Percentiles rank a stretch among this genome's conserved stretches.
Evolutionary conservation across 2,797 vertebrate genomes (phyloP).

Genomic region (Enteromius trimaculatus): DNA sequence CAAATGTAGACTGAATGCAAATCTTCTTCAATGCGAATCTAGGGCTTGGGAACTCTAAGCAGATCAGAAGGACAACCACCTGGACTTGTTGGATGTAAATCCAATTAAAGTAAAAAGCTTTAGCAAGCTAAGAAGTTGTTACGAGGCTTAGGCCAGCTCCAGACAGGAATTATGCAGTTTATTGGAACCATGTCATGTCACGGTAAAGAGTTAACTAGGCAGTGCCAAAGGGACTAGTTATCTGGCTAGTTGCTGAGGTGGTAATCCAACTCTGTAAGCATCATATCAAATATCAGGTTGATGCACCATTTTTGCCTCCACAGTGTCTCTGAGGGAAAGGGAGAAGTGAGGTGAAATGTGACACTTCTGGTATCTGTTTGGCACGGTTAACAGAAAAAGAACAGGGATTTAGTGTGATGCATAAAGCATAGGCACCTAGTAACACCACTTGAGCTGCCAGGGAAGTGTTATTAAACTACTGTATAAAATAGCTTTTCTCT

Average conservation of each 20-base stretch:
- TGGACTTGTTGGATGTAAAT: slow-evolving; percentile 50
- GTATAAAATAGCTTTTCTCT: not conserved
- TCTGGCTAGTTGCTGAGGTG: slow-evolving; percentile 29
- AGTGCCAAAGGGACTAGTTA: slow-evolving; percentile 1
- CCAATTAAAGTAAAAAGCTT: slow-evolving; percentile 58
- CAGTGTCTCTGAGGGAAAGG: not conserved
- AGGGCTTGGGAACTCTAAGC: slow-evolving; percentile 30
- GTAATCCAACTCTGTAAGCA: slow-evolving; percentile 30
- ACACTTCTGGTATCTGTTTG: slow-evolving; percentile 26
- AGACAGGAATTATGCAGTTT: slow-evolving; percentile 43
- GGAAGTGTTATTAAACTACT: not conserved
- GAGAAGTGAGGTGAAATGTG: slow-evolving; percentile 36
- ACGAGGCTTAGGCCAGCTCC: slow-evolving; percentile 48
- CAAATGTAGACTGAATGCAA: slow-evolving; percentile 10
- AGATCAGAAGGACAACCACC: slow-evolving; percentile 51
- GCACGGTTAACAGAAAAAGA: not conserved
- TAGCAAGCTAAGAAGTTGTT: slow-evolving; percentile 51
- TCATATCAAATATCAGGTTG: slow-evolving; percentile 41
- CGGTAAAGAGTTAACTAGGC: slow-evolving; percentile 14
- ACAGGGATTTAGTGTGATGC: slow-evolving; percentile 20
- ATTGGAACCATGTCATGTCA: slow-evolving; percentile 47
- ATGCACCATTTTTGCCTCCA: slow-evolving; percentile 16
- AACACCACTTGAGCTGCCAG: slow-evolving; percentile 29
- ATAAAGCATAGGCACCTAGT: slow-evolving; percentile 10
- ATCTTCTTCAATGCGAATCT: slow-evolving; percentile 32